phyloP scores from a whole-genome alignment of 2,888 invertebrate genomes.

The Rhagophthalmus giganteus region DNA sequence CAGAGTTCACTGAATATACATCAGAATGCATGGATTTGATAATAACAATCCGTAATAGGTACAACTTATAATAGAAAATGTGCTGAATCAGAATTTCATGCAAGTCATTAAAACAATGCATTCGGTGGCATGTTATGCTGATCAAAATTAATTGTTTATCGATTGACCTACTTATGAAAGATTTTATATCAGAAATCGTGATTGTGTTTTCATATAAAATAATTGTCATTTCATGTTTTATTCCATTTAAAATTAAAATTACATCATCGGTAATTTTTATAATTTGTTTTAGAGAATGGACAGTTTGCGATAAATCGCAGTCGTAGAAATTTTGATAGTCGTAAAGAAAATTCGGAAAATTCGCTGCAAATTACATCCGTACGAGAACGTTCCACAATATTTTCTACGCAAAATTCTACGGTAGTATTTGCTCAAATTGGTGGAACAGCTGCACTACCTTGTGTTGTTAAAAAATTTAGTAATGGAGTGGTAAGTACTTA shows the following conservation, averaged over 20 bases:
- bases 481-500: slow-evolving; percentile 52
- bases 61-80: slow-evolving; percentile 13
- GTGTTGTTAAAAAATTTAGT: slow-evolving; percentile 52
- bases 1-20: no score
- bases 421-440: slow-evolving; percentile 53
- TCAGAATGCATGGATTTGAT: background rate
- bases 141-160: slow-evolving; percentile 25
- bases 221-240: no score
- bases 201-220: no score
- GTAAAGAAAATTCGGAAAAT: slow-evolving; percentile 25
- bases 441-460: slow-evolving; percentile 54
- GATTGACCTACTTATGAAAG: slow-evolving; percentile 21
- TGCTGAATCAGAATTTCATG: slow-evolving; percentile 18
- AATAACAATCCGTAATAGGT: background rate
- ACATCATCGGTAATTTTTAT: no score
- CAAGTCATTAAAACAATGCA: slow-evolving; percentile 20
- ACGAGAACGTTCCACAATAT: slow-evolving; percentile 35
- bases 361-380: slow-evolving; percentile 17
- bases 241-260: no score
- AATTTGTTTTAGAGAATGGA: slow-evolving; percentile 15
- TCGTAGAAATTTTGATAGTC: slow-evolving; percentile 24
- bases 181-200: slow-evolving; percentile 8
- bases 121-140: slow-evolving; percentile 15
- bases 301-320: slow-evolving; percentile 15
- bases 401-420: slow-evolving; percentile 54